These are phyloP conservation scores for Cavia porcellus DNA, from an alignment of 2,113 vertebrate genomes.

Conservation along the genomic window DNA sequence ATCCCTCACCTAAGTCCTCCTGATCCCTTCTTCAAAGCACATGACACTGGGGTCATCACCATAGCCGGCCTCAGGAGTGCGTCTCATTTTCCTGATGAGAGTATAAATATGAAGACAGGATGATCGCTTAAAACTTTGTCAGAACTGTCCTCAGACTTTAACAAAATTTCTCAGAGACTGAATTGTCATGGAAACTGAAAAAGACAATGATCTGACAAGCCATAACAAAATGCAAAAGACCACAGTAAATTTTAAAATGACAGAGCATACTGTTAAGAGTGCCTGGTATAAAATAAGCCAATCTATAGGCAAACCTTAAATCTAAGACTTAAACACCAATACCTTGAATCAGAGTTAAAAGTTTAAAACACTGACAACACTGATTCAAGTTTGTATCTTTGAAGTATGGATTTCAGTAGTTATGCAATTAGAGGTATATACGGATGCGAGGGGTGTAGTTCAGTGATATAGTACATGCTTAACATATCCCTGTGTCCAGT, in stretches of 20 bases:
- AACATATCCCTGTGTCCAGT: not conserved
- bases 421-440: not conserved
- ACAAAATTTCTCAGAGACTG: not conserved
- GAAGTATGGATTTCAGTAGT: not conserved
- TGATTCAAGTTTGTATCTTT: not conserved
- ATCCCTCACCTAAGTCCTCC: not conserved
- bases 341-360: not conserved
- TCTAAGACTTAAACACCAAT: not conserved
- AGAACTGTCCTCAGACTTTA: not conserved
- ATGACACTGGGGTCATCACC: not conserved
- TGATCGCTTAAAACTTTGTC: not conserved
- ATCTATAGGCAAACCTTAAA: not conserved
- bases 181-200: not conserved
- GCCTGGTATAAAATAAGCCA: not conserved
- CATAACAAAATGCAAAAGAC: not conserved
- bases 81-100: not conserved
- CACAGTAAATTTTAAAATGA: not conserved
- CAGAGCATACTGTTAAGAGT: not conserved
- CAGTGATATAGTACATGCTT: not conserved
- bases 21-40: not conserved
- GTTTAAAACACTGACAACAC: not conserved
- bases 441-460: not conserved
- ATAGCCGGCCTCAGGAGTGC: not conserved
- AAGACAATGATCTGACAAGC: not conserved
- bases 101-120: not conserved